Evolutionary conservation across 2,888 invertebrate genomes (phyloP), one percentile per base, ranked within the genome.

Genomic region (Willowsia nigromaculata): DNA sequence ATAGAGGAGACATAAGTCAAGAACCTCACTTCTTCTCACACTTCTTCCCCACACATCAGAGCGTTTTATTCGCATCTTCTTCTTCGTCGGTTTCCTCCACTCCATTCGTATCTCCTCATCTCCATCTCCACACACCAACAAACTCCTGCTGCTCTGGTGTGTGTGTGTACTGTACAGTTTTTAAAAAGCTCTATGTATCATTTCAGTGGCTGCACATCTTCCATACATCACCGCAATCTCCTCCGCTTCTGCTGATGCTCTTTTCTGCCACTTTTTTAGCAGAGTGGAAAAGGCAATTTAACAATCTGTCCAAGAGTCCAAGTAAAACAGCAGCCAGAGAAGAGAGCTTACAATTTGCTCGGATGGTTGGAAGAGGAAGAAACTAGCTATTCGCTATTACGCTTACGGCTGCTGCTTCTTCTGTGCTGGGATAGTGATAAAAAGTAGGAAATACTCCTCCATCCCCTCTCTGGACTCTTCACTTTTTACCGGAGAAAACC

Each of bases 401-500:
- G 4, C 53, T 56, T n/a, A n/a, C n/a, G n/a, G 4, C 13, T 25
- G 25, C 33, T 65, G 33, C 33, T 30, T 3, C n/a, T 65, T 0
- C 7, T 22, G 33, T 15, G 62, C 18, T 65, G 30, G 53, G 53
- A n/a, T 53, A 53, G 62, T 65, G 62, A 59, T 59, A 59, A 59
- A 27, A 56, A 27, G 30, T 33, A n/a, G 2, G 18, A 1, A 18
- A 25, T 59, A 7, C 18, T 37, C 7, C 43, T 71, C 18, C 40
- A 65, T 13, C 5, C 27, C 5, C 62, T 25, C 25, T 62, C 25
- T n/a, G n/a, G n/a, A n/a, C 33, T 30, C 59, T 62, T 3, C 9
- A 50, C 25, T n/a, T 15, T 33, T 53, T 56, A 80, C 80, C 80
- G 80, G 80, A 80, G 56, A 37, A 80, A 80, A 68, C 68, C 68